Evolutionary conservation across 1,140 invertebrate genomes (phyloP).

Genomic region (Drosophila repleta): DNA sequence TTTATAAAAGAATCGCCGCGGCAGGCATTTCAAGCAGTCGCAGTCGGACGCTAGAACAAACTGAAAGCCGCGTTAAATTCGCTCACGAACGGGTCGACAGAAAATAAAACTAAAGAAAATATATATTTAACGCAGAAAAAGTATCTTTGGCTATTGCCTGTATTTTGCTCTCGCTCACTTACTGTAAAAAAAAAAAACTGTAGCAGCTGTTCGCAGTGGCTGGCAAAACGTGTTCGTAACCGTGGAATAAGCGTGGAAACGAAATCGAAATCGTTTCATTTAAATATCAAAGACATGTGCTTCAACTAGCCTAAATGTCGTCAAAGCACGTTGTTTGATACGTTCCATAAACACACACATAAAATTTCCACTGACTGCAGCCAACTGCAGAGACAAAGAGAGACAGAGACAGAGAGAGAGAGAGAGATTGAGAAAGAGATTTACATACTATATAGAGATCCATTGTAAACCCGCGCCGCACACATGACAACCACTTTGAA

Average conservation of each 20-base stretch:
- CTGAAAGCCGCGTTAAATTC: slow-evolving; percentile 23
- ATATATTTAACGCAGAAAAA: slow-evolving; percentile 14
- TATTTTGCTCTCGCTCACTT: slow-evolving; percentile 1
- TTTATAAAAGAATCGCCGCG: slow-evolving; percentile 78
- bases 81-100: neutral
- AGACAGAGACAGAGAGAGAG: slow-evolving; percentile 20
- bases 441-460: neutral
- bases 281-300: slow-evolving; percentile 52
- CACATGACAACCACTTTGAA: slow-evolving; percentile 75
- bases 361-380: slow-evolving; percentile 54
- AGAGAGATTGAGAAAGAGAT: neutral
- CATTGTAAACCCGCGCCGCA: slow-evolving; percentile 54
- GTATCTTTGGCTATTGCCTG: slow-evolving; percentile 22
- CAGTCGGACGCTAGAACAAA: slow-evolving; percentile 74
- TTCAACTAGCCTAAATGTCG: slow-evolving; percentile 59
- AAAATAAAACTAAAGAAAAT: slow-evolving; percentile 9
- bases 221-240: slow-evolving; percentile 29
- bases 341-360: slow-evolving; percentile 10
- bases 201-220: slow-evolving; percentile 8
- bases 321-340: slow-evolving; percentile 66
- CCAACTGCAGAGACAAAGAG: slow-evolving; percentile 11
- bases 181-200: slow-evolving; percentile 15
- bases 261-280: neutral
- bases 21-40: slow-evolving; percentile 73
- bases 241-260: slow-evolving; percentile 5